Base-by-base conservation (phyloP, 2,888 invertebrate species). In the Nymphalis urticae region DNA sequence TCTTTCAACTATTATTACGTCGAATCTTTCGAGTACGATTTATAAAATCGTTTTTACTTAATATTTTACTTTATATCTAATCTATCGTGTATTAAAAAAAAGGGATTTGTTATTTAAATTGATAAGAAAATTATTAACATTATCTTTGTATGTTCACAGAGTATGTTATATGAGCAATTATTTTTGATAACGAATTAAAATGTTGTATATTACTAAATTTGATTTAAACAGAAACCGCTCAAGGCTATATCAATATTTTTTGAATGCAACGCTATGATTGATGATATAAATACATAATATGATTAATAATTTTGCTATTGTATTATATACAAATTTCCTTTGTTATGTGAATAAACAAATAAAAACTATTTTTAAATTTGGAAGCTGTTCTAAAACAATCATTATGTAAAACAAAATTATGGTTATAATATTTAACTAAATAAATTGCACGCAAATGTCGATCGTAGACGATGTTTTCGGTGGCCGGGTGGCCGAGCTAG, bases 401-500 rank as follows among this genome's bases (percentile, higher is more conserved):
- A 21, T 8, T 24, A 16, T 16, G 27, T 54, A 58, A 32, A 10
- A 32, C 36, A 2, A 6, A 19, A 7, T n/a, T 8, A 8, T 58
- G 48, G n/a, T n/a, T 8, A 16, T 19, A 17, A 59, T 32, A 62
- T 24, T 17, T 36, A 62, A 32, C 36, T 61, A 42, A 47, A 21
- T 59, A 73, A 72, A 73, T 74, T 71, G 75, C 73, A 74, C 60
- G 71, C 61, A 61, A 42, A 58, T 58, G 36, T 42, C 8, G 19
- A 19, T 36, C 19, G 27, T 36, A 66, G 51, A 42, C 80, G 79
- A 83, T 84, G 82, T 85, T 80, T 79, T 76, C 54, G 64, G 62
- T 60, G 53, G 72, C 68, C 81, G 84, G 83, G 82, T 73, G 82
- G 82, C 82, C 75, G 73, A 75, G 79, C 82, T 83, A 80, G 79